Base-by-base conservation (phyloP, 1,140 invertebrate genomes). In the Euborellia annulipes region DNA sequence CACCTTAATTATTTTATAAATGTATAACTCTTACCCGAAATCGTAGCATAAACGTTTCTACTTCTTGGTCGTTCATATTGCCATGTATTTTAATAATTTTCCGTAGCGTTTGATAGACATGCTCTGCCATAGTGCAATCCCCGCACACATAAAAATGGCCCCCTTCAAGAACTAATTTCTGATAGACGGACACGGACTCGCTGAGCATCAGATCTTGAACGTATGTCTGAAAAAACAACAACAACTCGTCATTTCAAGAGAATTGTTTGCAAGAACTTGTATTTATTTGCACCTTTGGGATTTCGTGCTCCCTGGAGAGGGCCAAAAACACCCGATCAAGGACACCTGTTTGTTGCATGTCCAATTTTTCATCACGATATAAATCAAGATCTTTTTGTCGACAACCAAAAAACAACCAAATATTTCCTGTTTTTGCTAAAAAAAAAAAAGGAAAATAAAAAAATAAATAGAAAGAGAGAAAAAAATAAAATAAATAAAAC, bases 111-210 rank as follows among this genome's bases (percentile, higher is more conserved):
- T 89, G 82, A 62, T 91, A 89, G 9, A 98, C 94, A 63, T 94
- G 86, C 63, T 95, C 86, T 2, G 94, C 95, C 95, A 98, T 98
- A 52, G 92, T 96, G 55, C 91, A 90, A 62, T 97, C 95, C 43
- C 92, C 92, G 58, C 92, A 97, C 0, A 97, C 90, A 57, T 93
- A 96, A 57, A 97, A 86, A 64, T 97, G 91, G 8, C 88, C 91
- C 41, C 76, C 74, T 55, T 84, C 70, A 47, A 79, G 67, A 1
- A 90, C 73, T 19, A 95, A 62, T 58, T 85, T 72, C 41, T 78
- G 71, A 60, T 82, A 88, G 43, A 95, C 78, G 55, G 79, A 72
- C 41, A 68, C 61, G 3, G 82, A 76, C 67, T 88, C 83, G 46
- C 76, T 68, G 57, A 80, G 73, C 46, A 92, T 76, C 50, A 89